These are phyloP conservation scores for Rousettus madagascariensis DNA, from an alignment of 2,797 vertebrate species.

Conservation along the genomic window DNA sequence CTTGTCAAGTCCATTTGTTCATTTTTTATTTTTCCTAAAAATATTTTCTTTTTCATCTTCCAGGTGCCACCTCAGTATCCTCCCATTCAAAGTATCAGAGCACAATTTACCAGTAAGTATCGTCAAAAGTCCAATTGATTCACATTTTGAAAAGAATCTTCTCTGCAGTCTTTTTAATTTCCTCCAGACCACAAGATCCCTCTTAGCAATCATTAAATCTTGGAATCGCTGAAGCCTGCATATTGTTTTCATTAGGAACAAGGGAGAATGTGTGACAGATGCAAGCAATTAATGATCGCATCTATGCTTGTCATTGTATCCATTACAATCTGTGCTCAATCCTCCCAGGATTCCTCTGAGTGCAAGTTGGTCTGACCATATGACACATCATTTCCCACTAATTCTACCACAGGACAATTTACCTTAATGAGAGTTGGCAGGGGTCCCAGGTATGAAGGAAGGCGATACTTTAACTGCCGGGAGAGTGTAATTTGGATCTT, in stretches of 20 bases:
- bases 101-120: conserved; percentile 69
- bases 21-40: not conserved
- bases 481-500: not conserved
- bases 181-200: not conserved
- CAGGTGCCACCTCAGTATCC: conserved; percentile 47
- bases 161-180: conserved; percentile 2
- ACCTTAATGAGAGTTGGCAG: not conserved
- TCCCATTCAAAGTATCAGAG: conserved; percentile 60
- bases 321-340: not conserved
- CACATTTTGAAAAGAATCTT: conserved; percentile 20
- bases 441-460: not conserved
- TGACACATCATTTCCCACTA: not conserved
- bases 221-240: not conserved
- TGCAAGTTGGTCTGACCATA: not conserved
- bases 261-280: not conserved
- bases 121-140: not conserved
- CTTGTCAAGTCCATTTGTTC: not conserved
- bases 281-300: not conserved
- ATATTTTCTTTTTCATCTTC: not conserved
- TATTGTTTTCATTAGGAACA: conserved; percentile 13
- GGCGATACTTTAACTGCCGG: not conserved
- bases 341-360: not conserved
- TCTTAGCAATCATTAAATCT: not conserved
- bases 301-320: not conserved
- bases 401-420: not conserved